A percentile compares a stretch with the other conserved stretches of the same genome.
These are phyloP conservation scores for Drosophila pseudoananassae DNA, from an alignment of 1,140 invertebrate species.

Conservation along the genomic window DNA sequence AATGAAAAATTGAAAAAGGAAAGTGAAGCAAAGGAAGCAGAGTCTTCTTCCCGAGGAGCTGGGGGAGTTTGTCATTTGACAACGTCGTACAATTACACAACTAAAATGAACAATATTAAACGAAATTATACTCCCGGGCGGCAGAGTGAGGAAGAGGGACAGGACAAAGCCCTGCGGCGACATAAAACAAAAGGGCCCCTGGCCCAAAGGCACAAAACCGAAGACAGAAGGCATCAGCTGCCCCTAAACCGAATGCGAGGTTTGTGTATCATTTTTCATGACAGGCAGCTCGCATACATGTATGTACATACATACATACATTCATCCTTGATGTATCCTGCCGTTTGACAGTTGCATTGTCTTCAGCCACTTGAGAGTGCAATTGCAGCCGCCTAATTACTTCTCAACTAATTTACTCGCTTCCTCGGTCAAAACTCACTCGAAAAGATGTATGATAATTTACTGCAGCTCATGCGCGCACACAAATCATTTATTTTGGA, in stretches of 20 bases:
- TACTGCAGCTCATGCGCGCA: constrained; percentile 39
- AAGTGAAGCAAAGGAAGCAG: constrained; percentile 61
- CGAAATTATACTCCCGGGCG: constrained; percentile 68
- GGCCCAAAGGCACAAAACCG: constrained; percentile 67
- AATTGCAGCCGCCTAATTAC: constrained; percentile 76
- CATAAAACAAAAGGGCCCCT: constrained; percentile 76
- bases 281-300: constrained; percentile 43
- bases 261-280: constrained; percentile 79
- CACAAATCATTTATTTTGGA: constrained; percentile 72
- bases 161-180: constrained; percentile 74
- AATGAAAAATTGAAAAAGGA: constrained; percentile 71
- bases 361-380: constrained; percentile 73
- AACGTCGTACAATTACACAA: constrained; percentile 78
- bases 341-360: constrained; percentile 67
- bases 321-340: constrained; percentile 39
- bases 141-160: constrained; percentile 38
- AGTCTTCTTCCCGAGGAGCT: constrained; percentile 22
- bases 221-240: constrained; percentile 54
- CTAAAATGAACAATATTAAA: constrained; percentile 82
- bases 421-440: background rate
- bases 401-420: constrained; percentile 40
- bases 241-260: constrained; percentile 47
- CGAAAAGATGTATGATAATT: constrained; percentile 53
- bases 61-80: constrained; percentile 52
- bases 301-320: constrained; percentile 15